These are phyloP conservation scores for Maniola hyperantus DNA, from an alignment of 2,888 invertebrate genomes.

Conservation along the genomic window DNA sequence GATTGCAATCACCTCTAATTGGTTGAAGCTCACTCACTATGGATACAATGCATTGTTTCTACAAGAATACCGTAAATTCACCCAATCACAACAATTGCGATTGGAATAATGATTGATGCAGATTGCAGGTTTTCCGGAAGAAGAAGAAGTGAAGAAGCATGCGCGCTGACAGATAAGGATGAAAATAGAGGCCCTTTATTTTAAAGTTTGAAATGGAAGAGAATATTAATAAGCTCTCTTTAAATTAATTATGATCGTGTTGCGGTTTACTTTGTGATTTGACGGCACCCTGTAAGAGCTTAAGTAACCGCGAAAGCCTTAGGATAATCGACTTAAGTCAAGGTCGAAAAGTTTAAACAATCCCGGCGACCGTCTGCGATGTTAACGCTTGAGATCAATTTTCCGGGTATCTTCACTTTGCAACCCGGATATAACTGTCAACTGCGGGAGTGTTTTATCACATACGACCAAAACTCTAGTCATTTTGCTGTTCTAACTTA, in stretches of 20 bases:
- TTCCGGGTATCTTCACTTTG: constrained; percentile 18
- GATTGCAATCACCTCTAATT: no score
- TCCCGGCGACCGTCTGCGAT: not conserved
- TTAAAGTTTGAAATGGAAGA: no score
- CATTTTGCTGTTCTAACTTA: not conserved
- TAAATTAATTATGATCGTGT: constrained; percentile 4
- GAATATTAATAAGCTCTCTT: not conserved
- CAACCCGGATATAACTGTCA: constrained; percentile 2
- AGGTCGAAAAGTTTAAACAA: constrained; percentile 13
- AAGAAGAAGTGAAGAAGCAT: no score
- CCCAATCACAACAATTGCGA: no score
- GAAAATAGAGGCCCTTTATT: no score
- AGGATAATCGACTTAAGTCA: constrained; percentile 13
- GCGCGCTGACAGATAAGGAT: no score
- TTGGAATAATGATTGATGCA: no score
- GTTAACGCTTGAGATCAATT: constrained; percentile 9
- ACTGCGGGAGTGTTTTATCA: not conserved
- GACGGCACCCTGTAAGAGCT: not conserved
- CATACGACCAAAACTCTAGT: not conserved
- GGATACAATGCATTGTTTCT: no score
- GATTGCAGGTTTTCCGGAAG: no score
- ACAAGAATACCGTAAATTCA: no score
- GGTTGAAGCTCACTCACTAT: no score
- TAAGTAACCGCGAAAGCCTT: not conserved
- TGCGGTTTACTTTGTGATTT: constrained; percentile 1